These are phyloP conservation scores for Oxyruncus cristatus DNA, from an alignment of 2,113 vertebrate species.

Conservation along the genomic window DNA sequence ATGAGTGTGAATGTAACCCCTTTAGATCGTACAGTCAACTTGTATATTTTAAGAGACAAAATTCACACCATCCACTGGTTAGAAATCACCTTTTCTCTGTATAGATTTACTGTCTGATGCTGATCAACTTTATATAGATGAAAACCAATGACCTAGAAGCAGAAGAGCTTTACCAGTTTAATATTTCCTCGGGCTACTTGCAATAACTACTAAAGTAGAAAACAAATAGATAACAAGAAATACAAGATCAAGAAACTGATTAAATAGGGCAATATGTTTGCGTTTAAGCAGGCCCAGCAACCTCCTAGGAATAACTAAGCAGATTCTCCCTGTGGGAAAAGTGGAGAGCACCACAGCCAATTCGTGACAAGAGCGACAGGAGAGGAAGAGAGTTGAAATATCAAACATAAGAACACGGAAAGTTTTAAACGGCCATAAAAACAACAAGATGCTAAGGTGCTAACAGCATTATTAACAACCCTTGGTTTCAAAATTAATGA, in stretches of 20 bases:
- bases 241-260: constrained; percentile 37
- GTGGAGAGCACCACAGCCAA: neutral
- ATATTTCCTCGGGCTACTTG: neutral
- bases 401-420: neutral
- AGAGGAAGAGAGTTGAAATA: neutral
- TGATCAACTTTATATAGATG: constrained; percentile 7
- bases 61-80: neutral
- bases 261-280: constrained; percentile 38
- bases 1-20: neutral
- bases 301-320: constrained; percentile 11
- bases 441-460: neutral
- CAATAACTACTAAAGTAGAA: neutral
- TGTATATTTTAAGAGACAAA: neutral
- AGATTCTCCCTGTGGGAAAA: neutral
- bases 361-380: neutral
- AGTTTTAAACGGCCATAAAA: neutral
- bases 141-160: constrained; percentile 10
- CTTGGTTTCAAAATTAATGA: neutral
- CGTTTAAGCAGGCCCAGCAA: constrained; percentile 23
- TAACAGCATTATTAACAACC: neutral
- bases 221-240: constrained; percentile 44
- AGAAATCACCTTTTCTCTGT: neutral
- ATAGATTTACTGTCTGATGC: neutral
- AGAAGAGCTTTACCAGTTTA: neutral
- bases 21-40: neutral